Evolutionary conservation across 2,888 invertebrate species (phyloP).

Genomic region (Lamproptera curius): DNA sequence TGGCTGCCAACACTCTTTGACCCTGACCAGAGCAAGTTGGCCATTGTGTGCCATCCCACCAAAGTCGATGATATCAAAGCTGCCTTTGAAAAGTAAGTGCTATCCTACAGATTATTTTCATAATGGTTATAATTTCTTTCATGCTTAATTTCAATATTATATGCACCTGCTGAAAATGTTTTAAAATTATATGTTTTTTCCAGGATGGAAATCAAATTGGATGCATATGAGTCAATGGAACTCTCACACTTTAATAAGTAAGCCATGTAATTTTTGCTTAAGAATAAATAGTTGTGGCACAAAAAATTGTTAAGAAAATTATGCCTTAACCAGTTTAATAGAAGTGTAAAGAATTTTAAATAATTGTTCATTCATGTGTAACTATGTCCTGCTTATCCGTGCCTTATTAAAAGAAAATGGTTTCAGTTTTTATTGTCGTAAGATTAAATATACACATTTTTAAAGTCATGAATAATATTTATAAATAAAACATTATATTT

Average conservation of each 20-base stretch:
- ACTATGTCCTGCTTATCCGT: constrained; percentile 47
- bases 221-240: constrained; percentile 80
- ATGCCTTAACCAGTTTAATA: too few species aligned
- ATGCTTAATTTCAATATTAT: too few species aligned
- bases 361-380: not conserved
- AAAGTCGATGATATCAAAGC: constrained; percentile 83
- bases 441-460: constrained; percentile 3
- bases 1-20: constrained; percentile 85
- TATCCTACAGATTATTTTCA: not conserved
- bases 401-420: constrained; percentile 33
- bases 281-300: too few species aligned
- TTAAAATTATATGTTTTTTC: constrained; percentile 38
- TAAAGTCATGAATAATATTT: constrained; percentile 1
- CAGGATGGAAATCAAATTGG: constrained; percentile 78
- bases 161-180: too few species aligned
- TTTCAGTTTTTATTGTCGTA: constrained; percentile 2
- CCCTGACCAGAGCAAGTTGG: constrained; percentile 77
- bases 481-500: constrained; percentile 29
- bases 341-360: not conserved
- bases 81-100: constrained; percentile 82
- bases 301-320: constrained; percentile 19
- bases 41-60: constrained; percentile 87
- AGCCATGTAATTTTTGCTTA: constrained; percentile 24
- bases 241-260: constrained; percentile 80
- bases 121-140: too few species aligned